Base-by-base conservation (phyloP, 1,140 invertebrate species). In the Venturia canescens region DNA sequence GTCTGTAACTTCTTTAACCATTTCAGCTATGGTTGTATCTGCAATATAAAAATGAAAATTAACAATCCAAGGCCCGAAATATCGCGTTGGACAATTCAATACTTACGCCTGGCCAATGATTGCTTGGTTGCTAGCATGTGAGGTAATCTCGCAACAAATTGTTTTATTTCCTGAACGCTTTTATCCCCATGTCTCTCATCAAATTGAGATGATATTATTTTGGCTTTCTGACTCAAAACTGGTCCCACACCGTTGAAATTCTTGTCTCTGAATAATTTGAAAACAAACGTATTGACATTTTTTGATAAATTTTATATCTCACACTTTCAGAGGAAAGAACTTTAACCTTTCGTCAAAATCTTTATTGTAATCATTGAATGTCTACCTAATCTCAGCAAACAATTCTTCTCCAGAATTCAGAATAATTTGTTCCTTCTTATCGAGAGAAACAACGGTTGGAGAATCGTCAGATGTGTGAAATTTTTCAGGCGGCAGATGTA, bases 221-320 rank as follows among this genome's bases (percentile, higher is more conserved):
- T 97, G 0, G 97, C 97, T 91, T 98, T 98, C 86, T 95, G 95
- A 69, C 96, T 97, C 0, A 99, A 91, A 48, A 96, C 94, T 70
- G 95, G 94, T 21, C 97, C 97, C 27, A 99, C 97, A 80, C 96
- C 96, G 90, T 97, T 98, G 88, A 99, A 99, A 91, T 97, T 98
- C 92, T 97, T 97, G 90, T 99, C 98, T 63, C 98, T 94, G 86
- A 75, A 82, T 74, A 79, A 44, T 50, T 44, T 78, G 67, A 29
- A 78, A 79, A 60, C 74, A 48, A 78, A 79, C 50, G 77, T 38
- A 26, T 27, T 16, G 26, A 83, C 29, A 79, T 31, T 74, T 67
- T 0, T 66, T 15, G 63, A 3, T 57, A 63, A 11, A 27, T 27
- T 23, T 63, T 13, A 70, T 16, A 79, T 44, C 63, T n/a, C 27